A percentile compares a stretch with the other conserved stretches of the same genome.
Conservation (phyloP, 2,888 invertebrate species). For the Clistopyga incitator region DNA sequence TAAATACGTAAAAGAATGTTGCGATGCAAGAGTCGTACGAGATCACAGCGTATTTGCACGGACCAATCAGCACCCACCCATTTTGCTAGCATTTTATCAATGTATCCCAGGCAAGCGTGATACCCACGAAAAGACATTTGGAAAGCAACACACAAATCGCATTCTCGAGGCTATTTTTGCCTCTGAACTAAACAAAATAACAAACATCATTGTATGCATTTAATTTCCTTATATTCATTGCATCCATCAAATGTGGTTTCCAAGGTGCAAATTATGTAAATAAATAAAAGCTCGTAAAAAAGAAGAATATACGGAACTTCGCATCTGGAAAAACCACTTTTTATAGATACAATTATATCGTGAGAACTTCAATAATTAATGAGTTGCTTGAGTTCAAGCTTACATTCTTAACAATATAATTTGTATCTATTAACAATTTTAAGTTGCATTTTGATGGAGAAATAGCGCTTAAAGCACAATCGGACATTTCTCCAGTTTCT, state of each 20-base stretch:
- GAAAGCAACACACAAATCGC: neutral
- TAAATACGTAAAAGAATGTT: constrained; percentile 57
- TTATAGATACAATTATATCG: constrained; percentile 1
- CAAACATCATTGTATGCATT: neutral
- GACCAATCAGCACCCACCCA: constrained; percentile 59
- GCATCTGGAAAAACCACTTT: neutral
- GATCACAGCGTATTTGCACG: constrained; percentile 65
- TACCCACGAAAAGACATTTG: neutral
- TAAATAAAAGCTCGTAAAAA: neutral
- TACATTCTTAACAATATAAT: too few species aligned
- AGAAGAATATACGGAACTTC: neutral
- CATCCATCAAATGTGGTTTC: neutral
- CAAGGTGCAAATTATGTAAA: constrained; percentile 13
- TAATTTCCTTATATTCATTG: neutral
- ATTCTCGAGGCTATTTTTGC: neutral
- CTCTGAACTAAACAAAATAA: neutral
- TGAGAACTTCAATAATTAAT: too few species aligned
- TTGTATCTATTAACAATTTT: too few species aligned
- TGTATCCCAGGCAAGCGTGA: constrained; percentile 25
- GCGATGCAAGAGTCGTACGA: constrained; percentile 51
- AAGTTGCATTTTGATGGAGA: neutral
- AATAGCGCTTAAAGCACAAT: neutral
- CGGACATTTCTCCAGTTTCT: neutral
- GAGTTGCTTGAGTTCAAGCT: too few species aligned
- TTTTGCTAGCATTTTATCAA: constrained; percentile 38